A percentile compares a stretch with the other conserved stretches of the same genome.
These are phyloP conservation scores for Yponomeuta sedellus DNA, from an alignment of 2,888 invertebrate species.

Conservation along the genomic window DNA sequence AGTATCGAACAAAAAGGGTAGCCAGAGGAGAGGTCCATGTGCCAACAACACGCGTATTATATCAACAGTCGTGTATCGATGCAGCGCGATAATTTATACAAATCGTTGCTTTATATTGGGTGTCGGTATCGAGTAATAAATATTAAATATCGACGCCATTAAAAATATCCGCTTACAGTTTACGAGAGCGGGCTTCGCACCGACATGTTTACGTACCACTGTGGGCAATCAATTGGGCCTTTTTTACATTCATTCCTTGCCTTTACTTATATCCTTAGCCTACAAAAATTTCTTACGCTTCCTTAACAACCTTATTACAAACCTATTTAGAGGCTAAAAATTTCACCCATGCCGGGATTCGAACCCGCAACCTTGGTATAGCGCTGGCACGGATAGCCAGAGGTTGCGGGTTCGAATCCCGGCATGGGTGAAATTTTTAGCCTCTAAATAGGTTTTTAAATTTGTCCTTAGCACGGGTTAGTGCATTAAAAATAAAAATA, in stretches of 20 bases:
- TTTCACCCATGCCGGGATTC: no score
- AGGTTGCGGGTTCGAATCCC: no score
- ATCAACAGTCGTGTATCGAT: constrained; percentile 6
- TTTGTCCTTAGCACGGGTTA: no score
- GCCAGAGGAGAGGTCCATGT: no score
- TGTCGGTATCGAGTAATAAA: constrained; percentile 70
- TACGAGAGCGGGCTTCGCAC: constrained; percentile 56
- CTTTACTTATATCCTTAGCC: constrained; percentile 23
- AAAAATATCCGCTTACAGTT: constrained; percentile 74
- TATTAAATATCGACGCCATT: constrained; percentile 74
- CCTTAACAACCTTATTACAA: not conserved
- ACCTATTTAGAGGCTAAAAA: no score
- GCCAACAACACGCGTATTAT: not conserved
- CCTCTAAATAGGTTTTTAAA: no score
- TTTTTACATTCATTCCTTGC: constrained; percentile 57
- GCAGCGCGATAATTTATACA: constrained; percentile 48
- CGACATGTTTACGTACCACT: constrained; percentile 69
- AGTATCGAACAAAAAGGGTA: no score
- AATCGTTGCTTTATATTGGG: constrained; percentile 69
- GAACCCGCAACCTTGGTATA: no score
- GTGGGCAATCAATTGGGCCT: constrained; percentile 58
- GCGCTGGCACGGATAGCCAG: no score
- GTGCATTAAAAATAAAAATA: no score
- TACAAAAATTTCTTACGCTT: not conserved
- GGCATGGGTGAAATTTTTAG: no score